These are phyloP conservation scores for Gryllus longicercus DNA, from an alignment of 2,888 invertebrate genomes.

Conservation along the genomic window DNA sequence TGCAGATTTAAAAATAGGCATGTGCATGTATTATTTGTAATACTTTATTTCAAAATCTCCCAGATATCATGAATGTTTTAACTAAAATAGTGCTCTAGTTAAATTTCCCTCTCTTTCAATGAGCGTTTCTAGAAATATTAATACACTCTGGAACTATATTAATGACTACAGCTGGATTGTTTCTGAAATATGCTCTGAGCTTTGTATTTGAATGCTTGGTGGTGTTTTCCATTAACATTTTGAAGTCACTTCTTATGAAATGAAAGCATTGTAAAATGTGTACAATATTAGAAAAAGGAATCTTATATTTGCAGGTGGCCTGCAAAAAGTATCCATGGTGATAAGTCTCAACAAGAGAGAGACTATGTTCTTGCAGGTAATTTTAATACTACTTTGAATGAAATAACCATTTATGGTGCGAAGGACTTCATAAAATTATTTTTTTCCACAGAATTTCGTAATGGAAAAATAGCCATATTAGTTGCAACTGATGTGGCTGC, in stretches of 20 bases:
- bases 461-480: constrained; percentile 76
- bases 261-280: background rate
- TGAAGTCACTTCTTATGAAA: background rate
- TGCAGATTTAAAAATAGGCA: too few relatives aligned
- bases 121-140: too few relatives aligned
- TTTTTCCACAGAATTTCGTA: constrained; percentile 63
- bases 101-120: too few relatives aligned
- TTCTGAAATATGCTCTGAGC: constrained; percentile 19
- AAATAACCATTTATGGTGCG: too few relatives aligned
- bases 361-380: constrained; percentile 47
- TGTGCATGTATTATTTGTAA: too few relatives aligned
- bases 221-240: background rate
- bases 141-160: too few relatives aligned
- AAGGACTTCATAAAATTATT: too few relatives aligned
- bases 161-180: background rate
- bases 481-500: constrained; percentile 97
- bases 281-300: background rate
- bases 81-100: too few relatives aligned
- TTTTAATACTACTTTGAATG: background rate
- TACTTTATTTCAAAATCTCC: too few relatives aligned
- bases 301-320: constrained; percentile 34
- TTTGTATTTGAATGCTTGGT: background rate
- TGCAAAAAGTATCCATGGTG: constrained; percentile 53
- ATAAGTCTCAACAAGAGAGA: constrained; percentile 54
- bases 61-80: too few relatives aligned